Percentiles rank a stretch among this genome's conserved stretches.
Evolutionary conservation across 2,113 vertebrate genomes (phyloP).

Genomic region (Hyla sarda): DNA sequence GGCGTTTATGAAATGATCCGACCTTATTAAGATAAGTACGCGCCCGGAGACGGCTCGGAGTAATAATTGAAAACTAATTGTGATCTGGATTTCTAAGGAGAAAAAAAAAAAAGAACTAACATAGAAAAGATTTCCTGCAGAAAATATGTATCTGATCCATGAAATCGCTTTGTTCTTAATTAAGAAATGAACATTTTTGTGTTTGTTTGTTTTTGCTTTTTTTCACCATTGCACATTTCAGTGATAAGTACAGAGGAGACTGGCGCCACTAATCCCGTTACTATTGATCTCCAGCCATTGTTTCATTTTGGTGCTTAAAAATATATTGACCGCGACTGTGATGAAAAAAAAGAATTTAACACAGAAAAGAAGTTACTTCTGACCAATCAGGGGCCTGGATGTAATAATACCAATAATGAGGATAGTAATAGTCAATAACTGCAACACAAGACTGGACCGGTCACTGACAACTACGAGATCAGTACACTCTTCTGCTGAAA

Average conservation of each 20-base stretch:
- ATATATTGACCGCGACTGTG: constrained; percentile 54
- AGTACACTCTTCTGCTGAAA: no score
- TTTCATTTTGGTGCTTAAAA: constrained; percentile 62
- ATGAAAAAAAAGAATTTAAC: constrained; percentile 34
- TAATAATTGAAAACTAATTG: no score
- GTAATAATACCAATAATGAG: neutral
- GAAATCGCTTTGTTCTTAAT: constrained; percentile 62
- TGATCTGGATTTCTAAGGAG: no score
- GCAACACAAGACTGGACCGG: no score
- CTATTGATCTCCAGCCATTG: constrained; percentile 56
- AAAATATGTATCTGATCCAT: constrained; percentile 70
- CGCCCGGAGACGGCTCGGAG: no score
- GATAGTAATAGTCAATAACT: no score
- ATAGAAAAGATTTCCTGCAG: constrained; percentile 68
- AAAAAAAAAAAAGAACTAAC: constrained; percentile 66
- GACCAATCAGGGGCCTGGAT: neutral
- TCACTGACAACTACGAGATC: no score
- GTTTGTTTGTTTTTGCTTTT: neutral
- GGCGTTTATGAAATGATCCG: no score
- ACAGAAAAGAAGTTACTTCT: constrained; percentile 9
- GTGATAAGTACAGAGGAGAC: constrained; percentile 64
- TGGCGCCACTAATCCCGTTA: constrained; percentile 57
- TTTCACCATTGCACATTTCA: constrained; percentile 61
- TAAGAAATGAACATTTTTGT: constrained; percentile 61
- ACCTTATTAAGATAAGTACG: no score